Base-by-base conservation (phyloP, 2,113 vertebrate genomes). In the Cyanoderma ruficeps region DNA sequence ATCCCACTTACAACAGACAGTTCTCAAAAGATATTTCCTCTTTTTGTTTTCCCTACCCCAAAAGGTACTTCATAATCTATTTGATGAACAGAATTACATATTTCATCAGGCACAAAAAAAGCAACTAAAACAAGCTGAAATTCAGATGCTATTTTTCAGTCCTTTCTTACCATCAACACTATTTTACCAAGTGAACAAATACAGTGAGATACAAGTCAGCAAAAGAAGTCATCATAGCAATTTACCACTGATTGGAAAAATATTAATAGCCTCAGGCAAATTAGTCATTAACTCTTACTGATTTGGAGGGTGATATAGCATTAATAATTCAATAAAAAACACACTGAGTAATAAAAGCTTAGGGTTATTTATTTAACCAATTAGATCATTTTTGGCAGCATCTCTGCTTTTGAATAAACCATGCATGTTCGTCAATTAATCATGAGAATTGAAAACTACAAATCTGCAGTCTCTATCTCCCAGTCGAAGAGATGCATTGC, bases 291-390 rank as follows among this genome's bases (percentile, higher is more conserved):
- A 93, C 89, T 78, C 72, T 64, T 79, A 83, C 83, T 91, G 91
- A 96, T 97, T 83, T 83, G 55, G 63, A 94, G 67, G 76, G 47
- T 78, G 84, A 93, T 75, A 85, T 8, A 63, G 41, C 72, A 96
- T 97, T 89, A 98, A 97, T 94, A 98, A 97, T 96, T 97, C 92
- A 97, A 75, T 83, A 83, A 92, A 97, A 91, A 90, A 71, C 47
- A 72, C 87, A 94, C 37, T 65, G 55, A 96, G 92, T 96, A 91
- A 53, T 87, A 93, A 95, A 96, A 97, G 44, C 91, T 95, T 50
- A 4, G 44, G 39, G 91, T 97, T 98, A 97, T 97, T 98, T 97
- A 97, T 98, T 97, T 97, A 97, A 93, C 72, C 84, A 97, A 96
- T 98, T 97, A 97, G 95, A 94, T 87, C 37, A 49, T 5, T 93